Percentiles rank a stretch among this genome's conserved stretches.
Evolutionary conservation across 30 jellyfish, hydroid and myxozoan species (phyloP).

Genomic region (Catostylus mosaicus): DNA sequence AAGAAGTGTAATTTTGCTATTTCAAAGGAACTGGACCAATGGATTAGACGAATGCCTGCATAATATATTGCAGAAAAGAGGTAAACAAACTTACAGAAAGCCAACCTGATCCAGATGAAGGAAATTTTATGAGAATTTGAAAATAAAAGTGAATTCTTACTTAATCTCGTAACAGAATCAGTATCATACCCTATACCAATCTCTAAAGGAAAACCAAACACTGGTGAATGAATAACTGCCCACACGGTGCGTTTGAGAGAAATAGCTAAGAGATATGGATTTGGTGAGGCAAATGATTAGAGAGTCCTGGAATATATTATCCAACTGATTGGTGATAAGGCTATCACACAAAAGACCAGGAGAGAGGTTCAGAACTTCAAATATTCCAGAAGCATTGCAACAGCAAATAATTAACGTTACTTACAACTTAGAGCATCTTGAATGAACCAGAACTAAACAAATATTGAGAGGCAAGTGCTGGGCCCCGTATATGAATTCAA

Average conservation of each 20-base stretch:
- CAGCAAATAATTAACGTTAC: not conserved
- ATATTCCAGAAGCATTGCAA: not conserved
- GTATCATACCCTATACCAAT: slow-evolving; percentile 8
- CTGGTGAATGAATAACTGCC: slow-evolving; percentile 14
- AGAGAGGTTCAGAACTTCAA: not conserved
- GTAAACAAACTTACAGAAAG: not conserved
- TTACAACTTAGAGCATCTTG: slow-evolving; percentile 5
- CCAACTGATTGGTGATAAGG: slow-evolving; percentile 20
- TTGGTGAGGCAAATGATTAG: slow-evolving; percentile 8
- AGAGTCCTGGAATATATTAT: slow-evolving; percentile 9
- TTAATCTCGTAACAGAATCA: slow-evolving; percentile 4
- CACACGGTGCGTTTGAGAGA: not conserved
- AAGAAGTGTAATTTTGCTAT: not conserved
- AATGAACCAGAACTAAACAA: not conserved
- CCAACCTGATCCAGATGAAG: slow-evolving; percentile 8
- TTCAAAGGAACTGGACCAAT: not conserved
- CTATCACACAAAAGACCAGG: slow-evolving; percentile 1
- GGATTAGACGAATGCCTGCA: slow-evolving; percentile 4
- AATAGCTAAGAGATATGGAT: slow-evolving; percentile 23
- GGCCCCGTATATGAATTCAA: not conserved
- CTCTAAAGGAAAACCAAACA: not conserved
- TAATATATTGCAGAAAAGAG: slow-evolving; percentile 1
- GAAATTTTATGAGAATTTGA: slow-evolving; percentile 5
- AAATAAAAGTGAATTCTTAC: not conserved
- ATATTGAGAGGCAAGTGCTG: not conserved